Percentiles rank a stretch among this genome's conserved stretches.
phyloP scores from a whole-genome alignment of 1,140 invertebrate genomes.

The Triops longicaudatus region DNA sequence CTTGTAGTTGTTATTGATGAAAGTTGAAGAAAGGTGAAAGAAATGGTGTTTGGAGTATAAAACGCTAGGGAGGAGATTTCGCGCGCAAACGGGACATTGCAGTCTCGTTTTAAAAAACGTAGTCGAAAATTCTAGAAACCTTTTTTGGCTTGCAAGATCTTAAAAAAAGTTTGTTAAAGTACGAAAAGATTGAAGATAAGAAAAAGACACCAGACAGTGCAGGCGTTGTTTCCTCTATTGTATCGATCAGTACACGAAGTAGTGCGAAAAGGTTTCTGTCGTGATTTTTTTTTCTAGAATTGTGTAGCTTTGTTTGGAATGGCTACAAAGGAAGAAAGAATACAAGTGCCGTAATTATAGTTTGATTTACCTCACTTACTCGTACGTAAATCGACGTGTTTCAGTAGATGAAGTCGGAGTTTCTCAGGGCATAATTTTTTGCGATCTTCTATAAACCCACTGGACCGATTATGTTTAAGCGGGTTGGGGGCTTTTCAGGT shows the following conservation, averaged over 20 bases:
- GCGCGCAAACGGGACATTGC: no score
- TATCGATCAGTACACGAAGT: not conserved
- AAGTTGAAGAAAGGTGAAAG: not conserved
- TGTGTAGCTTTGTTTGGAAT: not conserved
- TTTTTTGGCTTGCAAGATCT: not conserved
- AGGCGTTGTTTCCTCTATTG: not conserved
- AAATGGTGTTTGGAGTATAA: conserved; percentile 7
- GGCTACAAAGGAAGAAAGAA: no score
- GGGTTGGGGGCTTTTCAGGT: no score
- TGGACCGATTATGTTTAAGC: no score
- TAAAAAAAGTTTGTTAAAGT: not conserved
- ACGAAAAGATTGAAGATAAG: no score
- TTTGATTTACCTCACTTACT: no score
- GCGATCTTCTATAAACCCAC: no score
- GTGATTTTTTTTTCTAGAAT: not conserved
- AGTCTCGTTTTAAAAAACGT: not conserved
- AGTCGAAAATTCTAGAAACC: not conserved
- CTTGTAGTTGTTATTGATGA: not conserved
- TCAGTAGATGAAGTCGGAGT: no score
- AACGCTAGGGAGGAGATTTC: not conserved
- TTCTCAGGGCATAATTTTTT: no score
- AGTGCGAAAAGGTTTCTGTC: not conserved
- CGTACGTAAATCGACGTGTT: no score
- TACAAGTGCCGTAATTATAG: no score
- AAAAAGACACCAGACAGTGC: not conserved